Evolutionary conservation across 1,140 invertebrate genomes (phyloP).

Genomic region (Lordiphosa clarofinis): DNA sequence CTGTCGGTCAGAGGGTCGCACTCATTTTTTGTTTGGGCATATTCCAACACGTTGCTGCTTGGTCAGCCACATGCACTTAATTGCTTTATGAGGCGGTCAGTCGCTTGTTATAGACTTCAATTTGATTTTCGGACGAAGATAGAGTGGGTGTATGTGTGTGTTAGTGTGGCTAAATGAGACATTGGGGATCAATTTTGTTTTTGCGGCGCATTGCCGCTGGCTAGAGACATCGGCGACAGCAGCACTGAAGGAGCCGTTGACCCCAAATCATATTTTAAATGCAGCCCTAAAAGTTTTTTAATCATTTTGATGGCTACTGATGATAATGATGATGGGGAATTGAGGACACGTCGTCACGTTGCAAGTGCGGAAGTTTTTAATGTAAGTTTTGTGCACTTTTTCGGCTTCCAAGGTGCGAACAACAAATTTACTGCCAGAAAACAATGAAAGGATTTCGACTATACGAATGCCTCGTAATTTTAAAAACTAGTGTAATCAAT

Average conservation of each 20-base stretch:
- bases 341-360: slow-evolving; percentile 33
- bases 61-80: slow-evolving; percentile 76
- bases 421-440: slow-evolving; percentile 8
- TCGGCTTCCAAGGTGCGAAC: slow-evolving; percentile 36
- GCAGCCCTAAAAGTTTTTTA: slow-evolving; percentile 67
- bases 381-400: slow-evolving; percentile 57
- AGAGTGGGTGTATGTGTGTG: slow-evolving; percentile 14
- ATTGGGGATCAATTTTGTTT: slow-evolving; percentile 72
- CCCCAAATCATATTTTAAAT: slow-evolving; percentile 37
- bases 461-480: too few relatives aligned
- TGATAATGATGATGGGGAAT: slow-evolving; percentile 9
- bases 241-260: slow-evolving; percentile 36
- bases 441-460: slow-evolving; percentile 2
- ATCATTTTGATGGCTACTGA: slow-evolving; percentile 57
- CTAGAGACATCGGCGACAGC: slow-evolving; percentile 34
- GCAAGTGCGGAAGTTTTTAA: slow-evolving; percentile 54
- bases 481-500: too few relatives aligned
- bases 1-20: slow-evolving; percentile 1
- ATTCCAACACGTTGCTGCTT: slow-evolving; percentile 72
- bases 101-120: slow-evolving; percentile 76
- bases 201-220: slow-evolving; percentile 42
- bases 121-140: slow-evolving; percentile 56
- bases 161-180: slow-evolving; percentile 47
- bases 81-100: slow-evolving; percentile 75
- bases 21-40: slow-evolving; percentile 26